A percentile compares a stretch with the other conserved stretches of the same genome.
Conservation (phyloP, 2,797 vertebrate genomes). For the Sciurus carolinensis region DNA sequence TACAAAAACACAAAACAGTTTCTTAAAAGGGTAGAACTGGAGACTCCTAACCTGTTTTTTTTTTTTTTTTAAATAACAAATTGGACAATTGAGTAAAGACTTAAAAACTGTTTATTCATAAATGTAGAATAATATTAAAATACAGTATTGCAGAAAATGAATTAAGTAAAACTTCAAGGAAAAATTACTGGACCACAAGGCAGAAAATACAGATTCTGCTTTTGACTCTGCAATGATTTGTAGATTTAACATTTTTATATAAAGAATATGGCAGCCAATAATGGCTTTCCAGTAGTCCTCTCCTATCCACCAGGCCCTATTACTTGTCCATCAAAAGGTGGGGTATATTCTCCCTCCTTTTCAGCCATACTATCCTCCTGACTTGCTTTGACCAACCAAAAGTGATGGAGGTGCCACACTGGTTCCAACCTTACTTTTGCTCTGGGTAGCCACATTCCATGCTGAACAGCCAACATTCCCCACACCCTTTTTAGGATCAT, state of each 20-base stretch:
- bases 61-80: conserved; percentile 24
- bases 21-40: background rate
- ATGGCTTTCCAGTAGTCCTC: background rate
- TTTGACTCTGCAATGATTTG: background rate
- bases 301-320: background rate
- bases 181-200: background rate
- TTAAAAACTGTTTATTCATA: conserved; percentile 34
- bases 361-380: background rate
- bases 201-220: background rate
- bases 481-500: background rate
- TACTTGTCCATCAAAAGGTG: background rate
- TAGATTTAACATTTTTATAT: background rate
- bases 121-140: conserved; percentile 44
- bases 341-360: background rate
- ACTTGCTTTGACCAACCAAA: background rate
- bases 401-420: background rate
- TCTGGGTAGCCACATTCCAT: background rate
- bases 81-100: background rate
- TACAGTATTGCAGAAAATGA: background rate
- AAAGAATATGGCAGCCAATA: background rate
- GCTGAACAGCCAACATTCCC: background rate
- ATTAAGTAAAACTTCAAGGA: background rate
- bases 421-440: background rate
- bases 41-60: background rate
- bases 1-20: background rate